Base-by-base conservation (phyloP, 1,140 invertebrate species). In the Caenorhabditis remanei region DNA sequence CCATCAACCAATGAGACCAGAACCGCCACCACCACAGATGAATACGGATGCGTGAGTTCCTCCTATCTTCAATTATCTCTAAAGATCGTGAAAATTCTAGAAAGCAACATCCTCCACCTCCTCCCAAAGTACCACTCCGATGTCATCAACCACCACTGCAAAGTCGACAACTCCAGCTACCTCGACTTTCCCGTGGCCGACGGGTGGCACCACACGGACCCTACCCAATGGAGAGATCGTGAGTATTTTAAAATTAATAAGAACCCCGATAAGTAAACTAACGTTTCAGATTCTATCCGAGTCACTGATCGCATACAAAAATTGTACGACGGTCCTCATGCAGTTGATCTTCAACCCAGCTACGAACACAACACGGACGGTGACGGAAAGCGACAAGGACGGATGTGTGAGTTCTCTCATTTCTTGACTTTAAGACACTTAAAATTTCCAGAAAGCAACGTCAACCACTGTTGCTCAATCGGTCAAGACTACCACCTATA, bases 141-240 rank as follows among this genome's bases (percentile, higher is more conserved):
- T 8, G 8, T 7, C 56, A n/a, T 8, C 8, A n/a, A 3, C 50
- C 11, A 53, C 50, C 11, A 19, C 56, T 4, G 56, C 5, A 14
- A 32, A 21, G 8, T 21, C 56, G 8, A n/a, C 16, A 4, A 61
- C 58, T 21, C 24, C 13, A 41, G 7, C 63, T 0, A 32, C 24
- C 13, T 41, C 63, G 8, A 79, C 71, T 9, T 79, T 50, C 71
- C 11, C 43, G 0, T 79, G 71, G 71, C 71, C 71, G 5, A 79
- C 71, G 4, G 71, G 71, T 24, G 71, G 71, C 53, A 79, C 71
- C 7, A 79, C 71, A 2, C 19, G 71, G 21, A 53, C 21, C 9
- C 46, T 79, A 0, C 71, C 71, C 2, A 53, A 46, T 24, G 71
- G 71, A 53, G 71, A 79, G 24, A 79, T 79, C 24, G 71, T 79